These are phyloP conservation scores for Aricia artaxerxes DNA, from an alignment of 2,888 invertebrate genomes.

Conservation along the genomic window DNA sequence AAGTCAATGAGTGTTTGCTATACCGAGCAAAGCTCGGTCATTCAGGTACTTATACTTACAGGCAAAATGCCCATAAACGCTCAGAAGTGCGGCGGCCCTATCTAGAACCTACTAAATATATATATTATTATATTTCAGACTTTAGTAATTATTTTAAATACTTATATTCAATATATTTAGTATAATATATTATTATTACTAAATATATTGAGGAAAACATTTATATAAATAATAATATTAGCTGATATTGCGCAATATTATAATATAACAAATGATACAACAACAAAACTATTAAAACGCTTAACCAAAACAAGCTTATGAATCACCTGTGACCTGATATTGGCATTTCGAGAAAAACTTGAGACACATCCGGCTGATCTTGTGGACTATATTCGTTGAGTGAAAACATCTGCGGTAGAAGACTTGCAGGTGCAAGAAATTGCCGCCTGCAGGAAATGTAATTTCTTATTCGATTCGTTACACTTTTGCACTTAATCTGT, in stretches of 20 bases:
- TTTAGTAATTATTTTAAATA: too few relatives aligned
- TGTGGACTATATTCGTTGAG: background rate
- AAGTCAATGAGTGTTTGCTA: too few relatives aligned
- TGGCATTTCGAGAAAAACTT: background rate
- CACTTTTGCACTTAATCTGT: too few relatives aligned
- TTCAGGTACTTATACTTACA: too few relatives aligned
- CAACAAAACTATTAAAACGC: slow-evolving; percentile 7
- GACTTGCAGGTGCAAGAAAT: background rate
- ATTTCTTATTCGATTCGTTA: too few relatives aligned
- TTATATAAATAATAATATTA: background rate
- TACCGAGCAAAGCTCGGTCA: too few relatives aligned
- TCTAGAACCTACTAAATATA: slow-evolving; percentile 3
- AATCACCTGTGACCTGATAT: background rate
- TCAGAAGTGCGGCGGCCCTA: too few relatives aligned
- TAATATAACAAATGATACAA: background rate
- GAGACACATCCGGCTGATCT: background rate
- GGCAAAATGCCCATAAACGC: too few relatives aligned
- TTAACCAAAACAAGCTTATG: background rate
- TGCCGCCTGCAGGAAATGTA: background rate
- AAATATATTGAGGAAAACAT: background rate
- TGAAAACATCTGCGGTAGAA: background rate
- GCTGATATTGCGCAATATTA: background rate
- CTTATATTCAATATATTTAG: too few relatives aligned
- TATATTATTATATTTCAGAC: too few relatives aligned
- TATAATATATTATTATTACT: too few relatives aligned